These are phyloP conservation scores for Matsumurasca onukii DNA, from an alignment of 1,140 invertebrate species.

Conservation along the genomic window DNA sequence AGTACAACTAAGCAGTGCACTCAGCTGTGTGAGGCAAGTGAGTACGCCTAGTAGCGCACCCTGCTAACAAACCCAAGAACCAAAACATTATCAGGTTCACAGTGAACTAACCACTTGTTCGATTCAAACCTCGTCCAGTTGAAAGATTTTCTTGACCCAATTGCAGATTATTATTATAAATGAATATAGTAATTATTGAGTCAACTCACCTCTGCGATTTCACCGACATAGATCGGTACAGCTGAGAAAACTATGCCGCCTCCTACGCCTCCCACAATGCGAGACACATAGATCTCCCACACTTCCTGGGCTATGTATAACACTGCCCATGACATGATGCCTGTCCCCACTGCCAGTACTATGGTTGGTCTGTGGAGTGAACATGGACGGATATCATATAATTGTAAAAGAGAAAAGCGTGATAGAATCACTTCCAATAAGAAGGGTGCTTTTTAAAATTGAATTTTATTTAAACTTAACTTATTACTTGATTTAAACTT, in stretches of 20 bases:
- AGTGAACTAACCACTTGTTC: too few species aligned
- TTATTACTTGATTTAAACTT: too few species aligned
- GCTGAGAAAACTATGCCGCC: constrained; percentile 38
- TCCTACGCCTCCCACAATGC: constrained; percentile 55
- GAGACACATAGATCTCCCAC: constrained; percentile 34
- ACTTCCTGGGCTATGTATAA: neutral
- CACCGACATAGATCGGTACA: constrained; percentile 41
- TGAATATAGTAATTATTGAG: neutral
- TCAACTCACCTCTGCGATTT: constrained; percentile 43
- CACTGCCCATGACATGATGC: constrained; percentile 8
- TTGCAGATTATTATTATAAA: neutral
- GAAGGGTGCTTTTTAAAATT: too few species aligned
- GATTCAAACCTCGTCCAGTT: neutral
- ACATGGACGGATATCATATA: too few species aligned
- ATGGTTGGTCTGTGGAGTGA: too few species aligned
- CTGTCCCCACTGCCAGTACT: neutral
- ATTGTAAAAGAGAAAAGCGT: too few species aligned
- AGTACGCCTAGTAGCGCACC: too few species aligned
- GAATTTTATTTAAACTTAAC: too few species aligned
- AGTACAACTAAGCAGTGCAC: too few species aligned
- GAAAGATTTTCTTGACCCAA: neutral
- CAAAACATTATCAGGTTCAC: too few species aligned
- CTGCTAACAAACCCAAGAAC: neutral
- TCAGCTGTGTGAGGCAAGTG: too few species aligned
- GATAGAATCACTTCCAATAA: too few species aligned